phyloP scores from a whole-genome alignment of 2,113 vertebrate species.

The Chloroceryle aenea region DNA sequence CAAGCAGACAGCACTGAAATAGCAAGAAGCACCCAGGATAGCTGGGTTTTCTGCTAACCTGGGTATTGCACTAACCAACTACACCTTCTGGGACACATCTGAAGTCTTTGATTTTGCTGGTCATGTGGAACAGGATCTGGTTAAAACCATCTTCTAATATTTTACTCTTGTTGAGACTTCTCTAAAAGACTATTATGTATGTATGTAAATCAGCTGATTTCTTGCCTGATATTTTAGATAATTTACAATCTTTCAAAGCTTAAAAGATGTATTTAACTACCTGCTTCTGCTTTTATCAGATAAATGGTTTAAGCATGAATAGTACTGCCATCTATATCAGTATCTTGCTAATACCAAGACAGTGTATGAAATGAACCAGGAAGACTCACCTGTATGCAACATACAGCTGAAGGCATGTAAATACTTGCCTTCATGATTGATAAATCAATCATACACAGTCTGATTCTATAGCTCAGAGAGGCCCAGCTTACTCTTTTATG shows the following conservation, averaged over 20 bases:
- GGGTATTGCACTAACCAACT: neutral
- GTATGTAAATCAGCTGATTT: neutral
- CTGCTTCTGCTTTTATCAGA: slow-evolving; percentile 29
- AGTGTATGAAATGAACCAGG: slow-evolving; percentile 30
- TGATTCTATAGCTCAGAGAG: neutral
- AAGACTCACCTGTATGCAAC: slow-evolving; percentile 57
- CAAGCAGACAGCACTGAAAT: neutral
- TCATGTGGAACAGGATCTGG: neutral
- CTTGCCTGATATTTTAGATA: neutral
- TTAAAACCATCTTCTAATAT: neutral
- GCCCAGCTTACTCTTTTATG: neutral
- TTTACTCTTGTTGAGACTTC: neutral
- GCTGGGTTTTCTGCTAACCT: neutral
- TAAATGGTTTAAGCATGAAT: slow-evolving; percentile 56
- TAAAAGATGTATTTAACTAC: slow-evolving; percentile 57
- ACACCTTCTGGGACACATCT: neutral
- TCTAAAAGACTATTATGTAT: neutral
- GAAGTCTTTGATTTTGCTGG: neutral
- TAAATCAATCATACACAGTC: slow-evolving; percentile 33
- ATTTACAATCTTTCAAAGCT: slow-evolving; percentile 20
- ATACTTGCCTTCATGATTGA: slow-evolving; percentile 36
- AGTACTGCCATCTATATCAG: slow-evolving; percentile 51
- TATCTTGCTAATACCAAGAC: slow-evolving; percentile 48
- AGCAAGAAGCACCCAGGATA: neutral
- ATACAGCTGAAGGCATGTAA: slow-evolving; percentile 40